Evolutionary conservation across 2,113 vertebrate species (phyloP), one percentile per base, ranked within the genome.

Genomic region (Psittacara wagleri): DNA sequence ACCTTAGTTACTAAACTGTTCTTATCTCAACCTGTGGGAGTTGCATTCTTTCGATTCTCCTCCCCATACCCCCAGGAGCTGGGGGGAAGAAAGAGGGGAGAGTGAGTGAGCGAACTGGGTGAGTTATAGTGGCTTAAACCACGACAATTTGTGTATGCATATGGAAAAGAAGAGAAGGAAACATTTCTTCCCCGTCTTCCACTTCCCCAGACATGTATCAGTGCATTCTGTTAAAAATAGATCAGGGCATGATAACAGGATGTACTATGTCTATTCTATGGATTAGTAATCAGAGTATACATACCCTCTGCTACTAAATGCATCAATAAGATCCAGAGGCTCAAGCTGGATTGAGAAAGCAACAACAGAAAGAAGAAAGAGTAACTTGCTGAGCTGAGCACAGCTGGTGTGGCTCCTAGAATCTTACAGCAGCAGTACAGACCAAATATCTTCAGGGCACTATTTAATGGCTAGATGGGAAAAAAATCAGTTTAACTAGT

Each of bases 101-200:
- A 46, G 46, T 46, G 46, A 46, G 46, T 46, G 2, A 46, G 46
- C 46, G 20, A 46, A 46, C 46, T 46, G 46, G 20, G 46, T 46
- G 46, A 46, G 46, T 46, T 22, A 46, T 22, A 46, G 46, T 46
- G 46, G 46, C 46, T 46, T 46, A 46, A 46, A 46, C 46, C 46
- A 46, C 1, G 20, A 46, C 19, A 46, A 46, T 46, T 46, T 22
- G 10, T 54, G 8, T 35, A 16, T 35, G 31, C n/a, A 3, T 15
- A 4, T 15, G 20, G 57, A 44, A 61, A 5, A 54, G 35, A 59
- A 66, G 48, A 70, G 39, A 77, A 16, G 8, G 11, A 62, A 74
- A 27, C 2, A 11, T 29, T 94, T 67, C 28, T 70, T 23, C 31
- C 14, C 1, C 0, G 3, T 3, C 8, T 18, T 20, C 24, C 7